Base-by-base conservation (phyloP, 2,888 invertebrate genomes). In the Pachycephus smyrnensis region DNA sequence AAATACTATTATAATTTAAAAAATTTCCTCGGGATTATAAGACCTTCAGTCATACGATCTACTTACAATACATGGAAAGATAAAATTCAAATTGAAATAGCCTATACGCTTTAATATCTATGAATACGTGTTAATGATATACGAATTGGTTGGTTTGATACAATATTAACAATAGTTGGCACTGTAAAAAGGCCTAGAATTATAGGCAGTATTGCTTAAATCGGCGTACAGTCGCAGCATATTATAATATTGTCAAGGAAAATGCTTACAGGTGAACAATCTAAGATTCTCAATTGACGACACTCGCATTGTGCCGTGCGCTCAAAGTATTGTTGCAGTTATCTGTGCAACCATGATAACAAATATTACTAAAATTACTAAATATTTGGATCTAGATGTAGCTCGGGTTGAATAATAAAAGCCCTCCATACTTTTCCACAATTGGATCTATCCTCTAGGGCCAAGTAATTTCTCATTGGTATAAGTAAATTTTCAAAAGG, bases 391-490 rank as follows among this genome's bases (percentile, higher is more conserved):
- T 75, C 77, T 77, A 91, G 85, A 80, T 91, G 86, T 68, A 88
- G 79, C 82, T 90, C 90, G 11, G 91, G 91, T 77, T 91, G 91
- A 40, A 88, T 86, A 74, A 90, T 88, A 86, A 94, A 94, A 81
- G 93, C 92, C 79, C 93, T 92, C 82, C 92, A 92, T 23, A 95
- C 92, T 90, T 94, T 93, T 1, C 95, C 95, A 90, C 96, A 96
- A 85, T 94, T 95, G 4, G 95, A 94, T 75, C 92, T 91, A 71
- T 92, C 90, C 23, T 93, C 92, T 55, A 92, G 86, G 76, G 94
- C 92, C 75, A 94, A 88, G 84, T 93, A 93, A 76, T 92, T 92
- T 83, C 93, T 93, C 86, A 95, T 90, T 37, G 94, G 94, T 80
- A 93, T 88, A 73, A 95, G 92, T 82, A 96, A 92, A 78, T 94